phyloP scores from a whole-genome alignment of 2,113 vertebrate genomes.

The Monopterus albus region DNA sequence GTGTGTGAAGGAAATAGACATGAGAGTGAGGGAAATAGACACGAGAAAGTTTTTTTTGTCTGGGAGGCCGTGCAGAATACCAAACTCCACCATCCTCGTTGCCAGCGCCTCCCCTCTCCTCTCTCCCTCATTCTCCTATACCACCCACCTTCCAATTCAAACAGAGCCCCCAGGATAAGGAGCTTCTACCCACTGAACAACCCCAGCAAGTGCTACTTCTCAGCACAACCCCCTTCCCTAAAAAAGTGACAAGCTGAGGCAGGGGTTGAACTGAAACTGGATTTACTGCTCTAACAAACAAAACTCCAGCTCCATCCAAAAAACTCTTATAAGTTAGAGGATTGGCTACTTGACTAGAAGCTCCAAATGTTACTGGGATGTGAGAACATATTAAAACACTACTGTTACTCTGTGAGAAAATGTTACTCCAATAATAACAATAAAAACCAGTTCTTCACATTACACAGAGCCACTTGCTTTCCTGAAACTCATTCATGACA shows the following conservation, averaged over 20 bases:
- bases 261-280: slow-evolving; percentile 18
- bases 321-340: not conserved
- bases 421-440: no score
- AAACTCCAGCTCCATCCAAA: not conserved
- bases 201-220: slow-evolving; percentile 40
- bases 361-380: not conserved
- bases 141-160: slow-evolving; percentile 47
- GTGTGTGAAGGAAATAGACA: slow-evolving; percentile 24
- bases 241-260: slow-evolving; percentile 4
- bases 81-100: slow-evolving; percentile 52
- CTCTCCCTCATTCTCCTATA: not conserved
- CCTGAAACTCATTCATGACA: slow-evolving; percentile 27
- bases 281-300: slow-evolving; percentile 13
- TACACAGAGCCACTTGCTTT: slow-evolving; percentile 30
- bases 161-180: slow-evolving; percentile 39
- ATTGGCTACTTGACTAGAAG: slow-evolving; percentile 1
- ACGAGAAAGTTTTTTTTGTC: slow-evolving; percentile 51
- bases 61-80: slow-evolving; percentile 67
- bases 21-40: slow-evolving; percentile 30
- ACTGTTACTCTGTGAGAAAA: not conserved
- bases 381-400: not conserved
- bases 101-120: slow-evolving; percentile 27
- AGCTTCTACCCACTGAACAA: slow-evolving; percentile 48
- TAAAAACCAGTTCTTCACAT: no score
- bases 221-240: slow-evolving; percentile 5